Evolutionary conservation across 2,888 invertebrate genomes (phyloP).

Genomic region (Rhagophthalmus giganteus): DNA sequence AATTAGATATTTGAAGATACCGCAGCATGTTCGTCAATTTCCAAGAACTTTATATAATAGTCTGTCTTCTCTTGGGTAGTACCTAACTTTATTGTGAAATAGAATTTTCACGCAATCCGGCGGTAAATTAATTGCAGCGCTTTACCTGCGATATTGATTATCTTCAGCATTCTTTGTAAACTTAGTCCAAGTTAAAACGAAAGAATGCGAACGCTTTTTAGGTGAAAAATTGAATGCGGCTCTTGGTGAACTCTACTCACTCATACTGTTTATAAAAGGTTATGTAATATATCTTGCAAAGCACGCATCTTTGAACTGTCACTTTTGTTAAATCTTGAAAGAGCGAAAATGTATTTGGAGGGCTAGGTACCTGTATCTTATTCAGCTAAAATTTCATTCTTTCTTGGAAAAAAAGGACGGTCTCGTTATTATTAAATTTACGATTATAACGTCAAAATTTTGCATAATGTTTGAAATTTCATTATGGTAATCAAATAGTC

Average conservation of each 20-base stretch:
- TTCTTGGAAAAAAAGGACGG: too few species aligned
- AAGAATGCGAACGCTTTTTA: slow-evolving; percentile 20
- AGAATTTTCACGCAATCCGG: slow-evolving; percentile 7
- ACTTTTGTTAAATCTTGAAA: slow-evolving; percentile 16
- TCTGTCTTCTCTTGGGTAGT: too few species aligned
- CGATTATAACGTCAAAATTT: neutral
- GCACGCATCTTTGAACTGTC: slow-evolving; percentile 21
- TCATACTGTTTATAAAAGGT: slow-evolving; percentile 13
- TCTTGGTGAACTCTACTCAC: slow-evolving; percentile 14
- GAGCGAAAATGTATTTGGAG: slow-evolving; percentile 7
- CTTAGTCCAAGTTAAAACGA: slow-evolving; percentile 16
- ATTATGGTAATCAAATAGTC: too few species aligned
- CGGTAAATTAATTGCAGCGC: slow-evolving; percentile 21
- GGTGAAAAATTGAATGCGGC: slow-evolving; percentile 18
- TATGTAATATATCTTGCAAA: slow-evolving; percentile 6
- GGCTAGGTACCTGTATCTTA: too few species aligned
- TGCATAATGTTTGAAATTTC: neutral
- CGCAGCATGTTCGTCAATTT: neutral
- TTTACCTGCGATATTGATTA: slow-evolving; percentile 25
- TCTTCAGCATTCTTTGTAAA: slow-evolving; percentile 21
- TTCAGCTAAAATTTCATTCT: too few species aligned
- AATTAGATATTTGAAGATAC: neutral
- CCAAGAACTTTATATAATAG: neutral
- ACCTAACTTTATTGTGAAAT: slow-evolving; percentile 1
- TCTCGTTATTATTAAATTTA: neutral